Base-by-base conservation (phyloP, 2,113 vertebrate species). In the Mirza zaza region DNA sequence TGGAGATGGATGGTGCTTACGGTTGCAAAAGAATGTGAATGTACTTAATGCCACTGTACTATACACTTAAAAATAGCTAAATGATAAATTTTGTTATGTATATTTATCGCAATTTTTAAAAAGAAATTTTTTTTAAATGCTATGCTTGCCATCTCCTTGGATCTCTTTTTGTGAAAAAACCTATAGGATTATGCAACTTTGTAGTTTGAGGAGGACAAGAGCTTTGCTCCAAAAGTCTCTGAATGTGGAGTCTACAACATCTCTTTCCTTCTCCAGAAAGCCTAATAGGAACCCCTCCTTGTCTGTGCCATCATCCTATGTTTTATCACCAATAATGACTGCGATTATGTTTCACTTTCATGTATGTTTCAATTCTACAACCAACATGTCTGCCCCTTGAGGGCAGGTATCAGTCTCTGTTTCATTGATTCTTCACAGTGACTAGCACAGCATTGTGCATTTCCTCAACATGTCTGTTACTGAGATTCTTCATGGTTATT, bases 221-320 rank as follows among this genome's bases (percentile, higher is more conserved):
- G n/a, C 67, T 85, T 12, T n/a, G 36, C 57, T 25, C 63, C 57
- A 0, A 36, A 45, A 59, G 23, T 45, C 61, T 87, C 63, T 79
- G 45, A 87, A 50, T 23, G 20, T 9, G 23, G 2, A 8, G 36
- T 39, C 52, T 67, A 15, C 25, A 25, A 61, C 63, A 63, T 27
- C 34, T 42, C 23, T 59, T 14, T 68, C 59, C 80, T 34, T 36
- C 29, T 32, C 14, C 21, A 29, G 45, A 65, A 90, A 80, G 39
- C 55, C 61, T 34, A 17, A 57, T 0, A 21, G 55, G 57, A 63
- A 77, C 42, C 8, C 4, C 5, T 11, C 65, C 11, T 18, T 2
- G 25, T 21, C 45, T 55, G 27, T 14, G 21, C n/a, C 25, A 9
- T 1, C 0, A 0, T 15, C 87, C 42, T 32, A 39, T 11, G 1